phyloP scores from a whole-genome alignment of 2,888 invertebrate species.

The Embidobia sp. region DNA sequence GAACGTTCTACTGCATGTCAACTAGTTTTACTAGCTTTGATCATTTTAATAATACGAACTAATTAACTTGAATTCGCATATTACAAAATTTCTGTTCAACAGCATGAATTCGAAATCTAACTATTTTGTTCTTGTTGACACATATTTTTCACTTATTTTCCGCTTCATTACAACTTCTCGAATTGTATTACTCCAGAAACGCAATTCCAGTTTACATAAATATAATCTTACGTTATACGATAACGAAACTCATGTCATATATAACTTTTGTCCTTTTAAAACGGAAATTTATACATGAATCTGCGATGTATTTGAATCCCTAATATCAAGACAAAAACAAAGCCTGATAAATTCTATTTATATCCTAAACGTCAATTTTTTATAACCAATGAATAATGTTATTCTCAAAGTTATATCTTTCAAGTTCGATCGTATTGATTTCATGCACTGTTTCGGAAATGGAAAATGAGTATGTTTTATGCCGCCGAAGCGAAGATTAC shows the following conservation, averaged over 20 bases:
- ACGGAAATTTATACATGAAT: constrained; percentile 18
- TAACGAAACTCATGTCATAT: constrained; percentile 17
- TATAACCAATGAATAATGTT: background rate
- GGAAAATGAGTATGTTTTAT: constrained; percentile 9
- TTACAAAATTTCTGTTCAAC: background rate
- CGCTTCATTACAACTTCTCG: constrained; percentile 31
- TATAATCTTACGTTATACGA: constrained; percentile 23
- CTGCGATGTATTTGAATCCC: constrained; percentile 18
- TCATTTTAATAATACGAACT: constrained; percentile 50
- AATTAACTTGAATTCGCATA: constrained; percentile 27
- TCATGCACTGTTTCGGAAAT: background rate
- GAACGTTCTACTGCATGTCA: constrained; percentile 42
- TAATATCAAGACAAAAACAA: constrained; percentile 16
- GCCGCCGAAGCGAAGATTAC: constrained; percentile 30
- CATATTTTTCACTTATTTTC: constrained; percentile 14
- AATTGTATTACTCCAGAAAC: constrained; percentile 23
- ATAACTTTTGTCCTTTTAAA: constrained; percentile 38
- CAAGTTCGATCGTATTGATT: constrained; percentile 30
- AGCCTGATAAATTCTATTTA: background rate
- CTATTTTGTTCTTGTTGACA: background rate
- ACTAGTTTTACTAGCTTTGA: constrained; percentile 46
- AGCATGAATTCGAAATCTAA: constrained; percentile 1
- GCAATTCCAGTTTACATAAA: constrained; percentile 41
- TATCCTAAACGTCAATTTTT: constrained; percentile 1
- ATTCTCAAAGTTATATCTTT: constrained; percentile 14